Evolutionary conservation across 2,113 vertebrate species (phyloP).

Genomic region (Colistium nudipinnis): DNA sequence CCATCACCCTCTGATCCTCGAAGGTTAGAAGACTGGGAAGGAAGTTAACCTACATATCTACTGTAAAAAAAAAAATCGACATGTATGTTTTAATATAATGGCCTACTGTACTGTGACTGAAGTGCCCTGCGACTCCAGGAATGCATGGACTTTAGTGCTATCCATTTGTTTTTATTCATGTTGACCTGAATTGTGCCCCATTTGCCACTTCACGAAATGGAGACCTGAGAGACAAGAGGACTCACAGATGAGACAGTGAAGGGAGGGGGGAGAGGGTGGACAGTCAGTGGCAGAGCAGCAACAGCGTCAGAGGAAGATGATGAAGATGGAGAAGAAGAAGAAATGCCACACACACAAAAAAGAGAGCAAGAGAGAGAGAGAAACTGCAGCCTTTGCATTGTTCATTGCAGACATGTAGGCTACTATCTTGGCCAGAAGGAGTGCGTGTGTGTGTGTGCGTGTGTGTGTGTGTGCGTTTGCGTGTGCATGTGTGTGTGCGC

Average conservation of each 20-base stretch:
- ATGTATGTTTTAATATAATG: background rate
- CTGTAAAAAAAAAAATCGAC: background rate
- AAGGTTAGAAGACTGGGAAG: background rate
- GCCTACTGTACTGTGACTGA: background rate
- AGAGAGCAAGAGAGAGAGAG: slow-evolving; percentile 47
- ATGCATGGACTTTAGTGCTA: slow-evolving; percentile 11
- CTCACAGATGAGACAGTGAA: slow-evolving; percentile 59
- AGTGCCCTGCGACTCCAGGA: slow-evolving; percentile 3
- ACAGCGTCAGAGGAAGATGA: slow-evolving; percentile 55
- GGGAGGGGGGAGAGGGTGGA: slow-evolving; percentile 46
- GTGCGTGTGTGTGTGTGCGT: slow-evolving; percentile 18
- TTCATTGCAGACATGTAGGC: slow-evolving; percentile 86
- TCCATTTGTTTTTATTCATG: slow-evolving; percentile 8
- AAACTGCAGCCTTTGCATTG: slow-evolving; percentile 74
- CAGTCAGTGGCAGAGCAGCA: slow-evolving; percentile 66
- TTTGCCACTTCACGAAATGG: slow-evolving; percentile 56
- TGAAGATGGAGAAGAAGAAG: slow-evolving; percentile 57
- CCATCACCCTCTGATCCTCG: slow-evolving; percentile 42
- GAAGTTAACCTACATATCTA: slow-evolving; percentile 6
- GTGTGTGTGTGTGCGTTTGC: slow-evolving; percentile 31
- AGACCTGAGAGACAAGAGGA: slow-evolving; percentile 61
- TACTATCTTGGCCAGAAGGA: slow-evolving; percentile 61
- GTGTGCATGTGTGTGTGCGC: slow-evolving; percentile 21
- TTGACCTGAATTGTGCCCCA: slow-evolving; percentile 36
- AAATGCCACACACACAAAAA: slow-evolving; percentile 36